phyloP scores from a whole-genome alignment of 2,888 invertebrate genomes.

The Cremastinae sp. region DNA sequence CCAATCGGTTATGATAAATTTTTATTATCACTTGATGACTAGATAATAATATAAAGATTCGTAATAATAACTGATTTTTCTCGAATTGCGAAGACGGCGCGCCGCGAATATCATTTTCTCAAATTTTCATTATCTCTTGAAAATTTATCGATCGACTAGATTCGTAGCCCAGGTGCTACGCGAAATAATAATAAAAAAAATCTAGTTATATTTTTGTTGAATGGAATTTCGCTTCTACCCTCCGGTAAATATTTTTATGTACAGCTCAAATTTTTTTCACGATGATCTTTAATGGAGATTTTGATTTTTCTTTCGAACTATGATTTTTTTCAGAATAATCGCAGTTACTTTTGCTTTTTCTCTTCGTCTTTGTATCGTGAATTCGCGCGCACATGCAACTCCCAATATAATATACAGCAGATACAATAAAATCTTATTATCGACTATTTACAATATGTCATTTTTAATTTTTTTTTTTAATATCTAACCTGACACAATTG shows the following conservation, averaged over 20 bases:
- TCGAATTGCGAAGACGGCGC: slow-evolving; percentile 62
- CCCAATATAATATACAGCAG: slow-evolving; percentile 59
- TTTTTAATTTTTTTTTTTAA: slow-evolving; percentile 60
- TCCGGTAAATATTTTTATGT: neutral
- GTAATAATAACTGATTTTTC: slow-evolving; percentile 76
- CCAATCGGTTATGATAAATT: slow-evolving; percentile 77
- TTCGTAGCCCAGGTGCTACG: neutral
- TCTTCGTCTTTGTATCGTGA: slow-evolving; percentile 5
- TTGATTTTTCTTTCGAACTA: slow-evolving; percentile 24
- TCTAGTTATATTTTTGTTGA: neutral
- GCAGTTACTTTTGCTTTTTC: neutral
- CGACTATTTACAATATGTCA: slow-evolving; percentile 74
- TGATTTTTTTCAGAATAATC: neutral
- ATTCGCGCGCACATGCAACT: slow-evolving; percentile 42
- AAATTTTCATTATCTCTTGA: neutral
- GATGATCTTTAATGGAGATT: neutral
- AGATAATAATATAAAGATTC: slow-evolving; percentile 80
- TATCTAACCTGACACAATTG: slow-evolving; percentile 69
- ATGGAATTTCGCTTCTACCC: neutral
- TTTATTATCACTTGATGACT: slow-evolving; percentile 80
- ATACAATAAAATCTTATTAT: slow-evolving; percentile 66
- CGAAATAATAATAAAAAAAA: neutral
- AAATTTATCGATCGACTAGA: slow-evolving; percentile 1
- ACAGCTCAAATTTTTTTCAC: slow-evolving; percentile 9
- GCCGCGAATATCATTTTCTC: slow-evolving; percentile 46